These are phyloP conservation scores for Drosophila sproati DNA, from an alignment of 1,140 invertebrate genomes.

Conservation along the genomic window DNA sequence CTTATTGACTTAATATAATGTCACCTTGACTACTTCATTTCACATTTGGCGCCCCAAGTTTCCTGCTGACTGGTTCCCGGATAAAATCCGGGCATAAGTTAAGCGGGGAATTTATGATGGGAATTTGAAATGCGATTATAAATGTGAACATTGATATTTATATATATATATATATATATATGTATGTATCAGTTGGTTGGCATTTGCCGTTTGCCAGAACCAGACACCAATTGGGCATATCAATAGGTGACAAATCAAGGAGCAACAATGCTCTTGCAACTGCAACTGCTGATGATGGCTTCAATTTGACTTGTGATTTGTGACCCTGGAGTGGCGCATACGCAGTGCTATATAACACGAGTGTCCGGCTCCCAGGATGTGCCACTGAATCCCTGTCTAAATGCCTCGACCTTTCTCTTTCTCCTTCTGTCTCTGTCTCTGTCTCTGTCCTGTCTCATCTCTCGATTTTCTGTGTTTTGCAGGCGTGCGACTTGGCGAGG, in stretches of 20 bases:
- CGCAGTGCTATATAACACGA: not conserved
- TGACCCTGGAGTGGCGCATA: not conserved
- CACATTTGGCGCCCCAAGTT: not conserved
- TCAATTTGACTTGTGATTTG: slow-evolving; percentile 20
- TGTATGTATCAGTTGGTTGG: slow-evolving; percentile 22
- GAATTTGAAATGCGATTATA: not conserved
- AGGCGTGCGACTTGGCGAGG: slow-evolving; percentile 59
- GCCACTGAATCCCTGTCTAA: slow-evolving; percentile 7
- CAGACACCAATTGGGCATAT: not conserved
- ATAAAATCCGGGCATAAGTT: not conserved
- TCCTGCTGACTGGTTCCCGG: not conserved
- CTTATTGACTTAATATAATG: too few relatives aligned
- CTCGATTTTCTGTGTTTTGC: not conserved
- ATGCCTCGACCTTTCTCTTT: slow-evolving; percentile 1
- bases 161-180: too few relatives aligned
- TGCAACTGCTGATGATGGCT: slow-evolving; percentile 1
- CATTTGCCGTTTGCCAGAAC: slow-evolving; percentile 1
- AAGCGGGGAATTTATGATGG: not conserved
- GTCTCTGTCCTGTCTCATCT: too few relatives aligned
- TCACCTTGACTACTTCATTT: too few relatives aligned
- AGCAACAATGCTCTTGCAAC: not conserved
- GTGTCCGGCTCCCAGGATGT: not conserved
- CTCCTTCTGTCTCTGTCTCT: not conserved
- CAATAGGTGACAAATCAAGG: slow-evolving; percentile 1
- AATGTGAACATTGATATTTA: not conserved